Conservation (phyloP, 1,140 invertebrate genomes). For the Drosophila truncata region DNA sequence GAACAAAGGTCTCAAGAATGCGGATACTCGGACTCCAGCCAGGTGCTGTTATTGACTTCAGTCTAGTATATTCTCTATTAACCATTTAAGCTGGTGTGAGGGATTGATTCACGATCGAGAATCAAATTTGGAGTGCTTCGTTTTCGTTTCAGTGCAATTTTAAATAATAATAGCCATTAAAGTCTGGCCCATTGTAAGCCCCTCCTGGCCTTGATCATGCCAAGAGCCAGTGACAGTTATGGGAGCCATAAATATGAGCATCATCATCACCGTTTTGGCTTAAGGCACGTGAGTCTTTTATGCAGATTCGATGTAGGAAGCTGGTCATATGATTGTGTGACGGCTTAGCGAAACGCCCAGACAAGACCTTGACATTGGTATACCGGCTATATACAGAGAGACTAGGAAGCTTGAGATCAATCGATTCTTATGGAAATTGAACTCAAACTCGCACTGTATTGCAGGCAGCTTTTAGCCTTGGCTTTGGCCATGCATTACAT, state of each 20-base stretch:
- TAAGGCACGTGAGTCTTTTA: slow-evolving; percentile 29
- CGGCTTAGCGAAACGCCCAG: slow-evolving; percentile 19
- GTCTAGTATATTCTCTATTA: background rate
- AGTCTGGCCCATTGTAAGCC: slow-evolving; percentile 2
- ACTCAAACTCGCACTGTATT: background rate
- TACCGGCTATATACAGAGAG: background rate
- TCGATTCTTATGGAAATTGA: slow-evolving; percentile 16
- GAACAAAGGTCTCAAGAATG: slow-evolving; percentile 43
- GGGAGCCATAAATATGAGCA: slow-evolving; percentile 31
- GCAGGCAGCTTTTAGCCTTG: background rate
- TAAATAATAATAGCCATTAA: slow-evolving; percentile 43
- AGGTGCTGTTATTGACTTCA: slow-evolving; percentile 27
- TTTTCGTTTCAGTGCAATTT: slow-evolving; percentile 32
- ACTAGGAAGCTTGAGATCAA: slow-evolving; percentile 8
- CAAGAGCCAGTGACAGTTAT: slow-evolving; percentile 25
- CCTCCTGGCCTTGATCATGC: slow-evolving; percentile 4
- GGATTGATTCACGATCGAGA: slow-evolving; percentile 13
- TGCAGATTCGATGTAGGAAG: slow-evolving; percentile 40
- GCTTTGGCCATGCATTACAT: slow-evolving; percentile 34
- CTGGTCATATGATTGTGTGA: slow-evolving; percentile 18
- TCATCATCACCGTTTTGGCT: background rate
- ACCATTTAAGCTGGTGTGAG: slow-evolving; percentile 24
- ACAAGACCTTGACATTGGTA: slow-evolving; percentile 31
- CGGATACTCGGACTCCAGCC: slow-evolving; percentile 26
- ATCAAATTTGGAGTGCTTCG: slow-evolving; percentile 24